These are phyloP conservation scores for Ctena decussata DNA, from an alignment of 2,888 invertebrate species.

Conservation along the genomic window DNA sequence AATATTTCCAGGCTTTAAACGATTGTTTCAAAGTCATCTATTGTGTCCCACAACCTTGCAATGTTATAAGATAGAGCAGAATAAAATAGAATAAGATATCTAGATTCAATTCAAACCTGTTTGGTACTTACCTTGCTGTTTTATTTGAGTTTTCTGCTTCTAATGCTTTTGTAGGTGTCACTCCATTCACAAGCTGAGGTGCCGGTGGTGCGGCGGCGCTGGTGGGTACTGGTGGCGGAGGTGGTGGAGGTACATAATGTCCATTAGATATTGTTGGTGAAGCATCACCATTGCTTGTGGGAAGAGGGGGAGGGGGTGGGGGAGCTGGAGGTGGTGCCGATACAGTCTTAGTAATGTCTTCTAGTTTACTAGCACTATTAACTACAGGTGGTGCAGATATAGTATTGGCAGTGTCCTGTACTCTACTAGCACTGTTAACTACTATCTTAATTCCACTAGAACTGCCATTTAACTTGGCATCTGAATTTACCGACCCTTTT, in stretches of 20 bases:
- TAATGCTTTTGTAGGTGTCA: neutral
- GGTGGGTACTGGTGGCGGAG: conserved; percentile 23
- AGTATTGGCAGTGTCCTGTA: neutral
- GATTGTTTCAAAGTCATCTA: too few relatives aligned
- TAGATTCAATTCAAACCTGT: too few relatives aligned
- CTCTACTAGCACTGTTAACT: neutral
- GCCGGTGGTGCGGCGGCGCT: conserved; percentile 4
- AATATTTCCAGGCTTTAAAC: too few relatives aligned
- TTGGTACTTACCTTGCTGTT: neutral
- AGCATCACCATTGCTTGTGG: conserved; percentile 4
- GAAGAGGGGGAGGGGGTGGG: conserved; percentile 8
- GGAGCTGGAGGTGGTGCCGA: neutral
- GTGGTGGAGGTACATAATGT: conserved; percentile 12
- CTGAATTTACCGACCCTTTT: neutral
- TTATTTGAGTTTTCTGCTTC: neutral
- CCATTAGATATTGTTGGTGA: conserved; percentile 20
- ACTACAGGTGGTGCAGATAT: neutral
- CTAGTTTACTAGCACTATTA: neutral
- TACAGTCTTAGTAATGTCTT: neutral
- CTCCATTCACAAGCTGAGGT: conserved; percentile 18
- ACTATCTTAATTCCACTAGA: neutral
- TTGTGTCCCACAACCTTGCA: too few relatives aligned
- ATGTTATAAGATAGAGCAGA: too few relatives aligned
- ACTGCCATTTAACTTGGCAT: neutral
- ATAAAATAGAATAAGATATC: too few relatives aligned